phyloP scores from a whole-genome alignment of 2,888 invertebrate species.

The Epicampocera succincta region DNA sequence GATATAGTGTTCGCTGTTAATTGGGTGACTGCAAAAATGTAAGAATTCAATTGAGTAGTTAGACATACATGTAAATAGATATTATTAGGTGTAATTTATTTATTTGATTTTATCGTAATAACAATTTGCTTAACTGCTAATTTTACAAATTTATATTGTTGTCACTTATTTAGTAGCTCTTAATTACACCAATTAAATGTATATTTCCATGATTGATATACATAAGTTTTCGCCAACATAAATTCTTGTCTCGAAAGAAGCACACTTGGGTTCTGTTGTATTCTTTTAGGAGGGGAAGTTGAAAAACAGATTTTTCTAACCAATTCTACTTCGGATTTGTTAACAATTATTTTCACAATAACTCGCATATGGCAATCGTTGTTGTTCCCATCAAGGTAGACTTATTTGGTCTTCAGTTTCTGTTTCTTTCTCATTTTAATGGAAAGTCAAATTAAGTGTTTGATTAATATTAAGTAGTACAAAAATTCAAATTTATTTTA shows the following conservation, averaged over 20 bases:
- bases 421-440: conserved; percentile 23
- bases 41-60: conserved; percentile 61
- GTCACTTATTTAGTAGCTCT: not conserved
- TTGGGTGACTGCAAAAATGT: conserved; percentile 57
- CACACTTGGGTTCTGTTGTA: conserved; percentile 80
- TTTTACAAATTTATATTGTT: conserved; percentile 1
- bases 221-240: conserved; percentile 47
- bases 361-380: conserved; percentile 73
- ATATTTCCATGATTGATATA: conserved; percentile 26
- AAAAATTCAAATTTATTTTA: conserved; percentile 13
- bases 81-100: conserved; percentile 47
- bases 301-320: conserved; percentile 38
- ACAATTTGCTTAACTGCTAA: conserved; percentile 32
- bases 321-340: conserved; percentile 40
- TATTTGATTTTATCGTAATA: conserved; percentile 24
- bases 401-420: conserved; percentile 45
- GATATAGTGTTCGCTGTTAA: no score
- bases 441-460: not conserved
- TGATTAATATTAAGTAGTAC: conserved; percentile 14
- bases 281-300: conserved; percentile 56
- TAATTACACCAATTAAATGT: conserved; percentile 42
- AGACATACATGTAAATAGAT: no score
- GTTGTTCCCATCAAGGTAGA: conserved; percentile 74
- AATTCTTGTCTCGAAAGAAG: conserved; percentile 73
- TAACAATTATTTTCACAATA: conserved; percentile 66